Conservation (phyloP, 2,113 vertebrate genomes). For the Motacilla alba region DNA sequence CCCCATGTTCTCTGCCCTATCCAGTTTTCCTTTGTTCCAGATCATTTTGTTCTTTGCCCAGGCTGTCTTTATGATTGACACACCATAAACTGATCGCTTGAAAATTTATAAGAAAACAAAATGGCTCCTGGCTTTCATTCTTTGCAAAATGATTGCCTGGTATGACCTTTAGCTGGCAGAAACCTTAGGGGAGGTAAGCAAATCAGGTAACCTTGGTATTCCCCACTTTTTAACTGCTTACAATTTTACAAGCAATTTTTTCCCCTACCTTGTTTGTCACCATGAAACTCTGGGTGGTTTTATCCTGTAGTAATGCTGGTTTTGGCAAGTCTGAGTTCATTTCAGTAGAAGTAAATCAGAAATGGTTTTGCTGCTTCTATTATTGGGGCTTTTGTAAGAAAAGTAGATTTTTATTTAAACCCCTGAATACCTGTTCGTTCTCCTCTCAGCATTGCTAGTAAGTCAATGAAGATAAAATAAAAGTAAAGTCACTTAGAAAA, state of each 20-base stretch:
- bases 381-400: not conserved
- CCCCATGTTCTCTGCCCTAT: not conserved
- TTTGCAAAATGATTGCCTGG: not conserved
- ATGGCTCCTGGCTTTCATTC: not conserved
- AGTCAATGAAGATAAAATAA: not conserved
- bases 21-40: not conserved
- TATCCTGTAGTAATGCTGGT: not conserved
- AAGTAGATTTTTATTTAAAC: not conserved
- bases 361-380: not conserved
- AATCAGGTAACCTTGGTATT: not conserved
- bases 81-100: not conserved
- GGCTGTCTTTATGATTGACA: not conserved
- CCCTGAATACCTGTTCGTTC: not conserved
- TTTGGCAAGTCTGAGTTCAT: not conserved
- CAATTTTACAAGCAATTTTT: not conserved
- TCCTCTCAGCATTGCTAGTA: not conserved
- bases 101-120: not conserved
- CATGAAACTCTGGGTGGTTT: not conserved
- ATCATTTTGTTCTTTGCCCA: not conserved
- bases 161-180: not conserved
- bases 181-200: not conserved
- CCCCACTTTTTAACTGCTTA: not conserved
- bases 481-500: not conserved
- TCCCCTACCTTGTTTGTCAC: not conserved
- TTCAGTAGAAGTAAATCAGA: not conserved